These are phyloP conservation scores for Cottoperca gobio DNA, from an alignment of 2,797 vertebrate species.

Conservation along the genomic window DNA sequence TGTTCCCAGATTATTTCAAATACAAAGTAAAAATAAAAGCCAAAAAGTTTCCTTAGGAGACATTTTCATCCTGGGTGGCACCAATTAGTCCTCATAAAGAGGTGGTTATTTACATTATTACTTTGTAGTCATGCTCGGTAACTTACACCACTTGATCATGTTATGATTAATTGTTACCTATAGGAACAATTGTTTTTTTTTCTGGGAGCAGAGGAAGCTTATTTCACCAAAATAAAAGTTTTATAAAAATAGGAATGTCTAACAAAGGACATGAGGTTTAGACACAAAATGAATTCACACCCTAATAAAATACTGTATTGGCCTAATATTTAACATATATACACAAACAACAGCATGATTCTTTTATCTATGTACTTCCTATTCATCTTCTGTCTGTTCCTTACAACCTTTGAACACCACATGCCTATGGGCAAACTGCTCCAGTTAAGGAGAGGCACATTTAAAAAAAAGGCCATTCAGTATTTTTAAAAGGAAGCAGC, in stretches of 20 bases:
- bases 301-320: slow-evolving; percentile 32
- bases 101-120: slow-evolving; percentile 33
- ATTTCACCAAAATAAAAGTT: slow-evolving; percentile 21
- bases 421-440: slow-evolving; percentile 69
- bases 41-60: slow-evolving; percentile 8
- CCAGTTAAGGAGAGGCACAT: slow-evolving; percentile 85
- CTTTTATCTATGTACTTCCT: slow-evolving; percentile 45
- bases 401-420: slow-evolving; percentile 53
- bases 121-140: slow-evolving; percentile 1
- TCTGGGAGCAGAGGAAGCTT: not conserved
- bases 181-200: not conserved
- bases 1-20: not conserved
- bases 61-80: slow-evolving; percentile 22
- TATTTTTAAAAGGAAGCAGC: slow-evolving; percentile 77
- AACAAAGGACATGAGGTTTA: slow-evolving; percentile 24
- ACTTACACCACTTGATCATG: slow-evolving; percentile 6
- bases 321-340: slow-evolving; percentile 48
- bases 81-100: slow-evolving; percentile 9
- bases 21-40: not conserved
- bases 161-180: not conserved
- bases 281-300: slow-evolving; percentile 8
- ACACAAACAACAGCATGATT: slow-evolving; percentile 31
- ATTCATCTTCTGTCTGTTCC: slow-evolving; percentile 53
- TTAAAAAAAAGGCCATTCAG: slow-evolving; percentile 85
- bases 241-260: slow-evolving; percentile 24